A percentile compares a stretch with the other conserved stretches of the same genome.
Conservation (phyloP, 2,888 invertebrate species). For the Drosophila histrio region DNA sequence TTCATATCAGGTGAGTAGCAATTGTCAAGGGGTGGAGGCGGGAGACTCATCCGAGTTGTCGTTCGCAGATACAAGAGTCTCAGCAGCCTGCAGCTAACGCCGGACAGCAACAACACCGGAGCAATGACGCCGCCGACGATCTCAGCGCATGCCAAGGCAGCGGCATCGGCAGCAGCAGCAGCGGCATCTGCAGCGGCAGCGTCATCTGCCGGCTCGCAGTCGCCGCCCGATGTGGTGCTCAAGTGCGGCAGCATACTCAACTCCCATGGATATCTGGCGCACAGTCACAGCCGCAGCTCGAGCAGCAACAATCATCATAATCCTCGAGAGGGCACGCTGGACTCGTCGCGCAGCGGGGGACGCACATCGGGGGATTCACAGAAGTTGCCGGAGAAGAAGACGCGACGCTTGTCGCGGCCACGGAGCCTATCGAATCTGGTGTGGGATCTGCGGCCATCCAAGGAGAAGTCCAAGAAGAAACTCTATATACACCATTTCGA, state of each 20-base stretch:
- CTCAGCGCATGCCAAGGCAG: conserved; percentile 82
- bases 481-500: conserved; percentile 84
- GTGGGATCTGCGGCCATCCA: conserved; percentile 88
- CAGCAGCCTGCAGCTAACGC: conserved; percentile 84
- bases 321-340: conserved; percentile 91
- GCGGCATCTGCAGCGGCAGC: conserved; percentile 20
- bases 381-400: conserved; percentile 93
- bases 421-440: conserved; percentile 94
- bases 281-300: conserved; percentile 71
- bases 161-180: conserved; percentile 57
- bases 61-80: conserved; percentile 83
- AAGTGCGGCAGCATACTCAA: conserved; percentile 81
- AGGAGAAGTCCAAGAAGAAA: conserved; percentile 85
- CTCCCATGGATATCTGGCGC: conserved; percentile 66
- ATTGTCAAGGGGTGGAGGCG: background rate
- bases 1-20: conserved; percentile 83
- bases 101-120: conserved; percentile 78
- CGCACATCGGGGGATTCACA: conserved; percentile 92
- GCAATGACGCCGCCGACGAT: conserved; percentile 83
- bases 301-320: conserved; percentile 83
- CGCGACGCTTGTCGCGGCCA: conserved; percentile 91
- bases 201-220: conserved; percentile 39
- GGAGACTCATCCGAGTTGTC: background rate
- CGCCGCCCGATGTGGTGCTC: conserved; percentile 81
- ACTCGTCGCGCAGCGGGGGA: conserved; percentile 95